phyloP scores from a whole-genome alignment of 1,140 invertebrate genomes.

The Drosophila nebulosa region DNA sequence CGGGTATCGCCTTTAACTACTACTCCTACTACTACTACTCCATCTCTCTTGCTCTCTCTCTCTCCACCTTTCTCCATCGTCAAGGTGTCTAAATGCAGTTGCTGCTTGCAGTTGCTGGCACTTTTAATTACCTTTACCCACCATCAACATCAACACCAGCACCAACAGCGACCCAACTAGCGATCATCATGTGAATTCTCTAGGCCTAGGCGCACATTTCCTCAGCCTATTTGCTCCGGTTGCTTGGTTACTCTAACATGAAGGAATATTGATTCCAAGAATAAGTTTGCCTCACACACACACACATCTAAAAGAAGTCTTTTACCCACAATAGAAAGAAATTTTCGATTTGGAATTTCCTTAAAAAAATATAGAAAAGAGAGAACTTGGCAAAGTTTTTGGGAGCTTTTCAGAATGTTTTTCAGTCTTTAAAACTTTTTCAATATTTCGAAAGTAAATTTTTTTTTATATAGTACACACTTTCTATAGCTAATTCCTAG shows the following conservation, averaged over 20 bases:
- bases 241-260: not conserved
- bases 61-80: not conserved
- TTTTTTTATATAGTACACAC: no score
- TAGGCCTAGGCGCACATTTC: conserved; percentile 36
- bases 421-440: no score
- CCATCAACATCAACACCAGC: conserved; percentile 11
- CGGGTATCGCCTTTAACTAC: not conserved
- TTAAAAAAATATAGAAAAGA: no score
- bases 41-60: no score
- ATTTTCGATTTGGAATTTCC: no score
- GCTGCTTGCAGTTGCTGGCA: conserved; percentile 28
- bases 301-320: no score
- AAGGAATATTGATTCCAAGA: not conserved
- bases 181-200: conserved; percentile 50
- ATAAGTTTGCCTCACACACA: not conserved
- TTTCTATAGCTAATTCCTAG: no score
- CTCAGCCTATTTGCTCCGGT: conserved; percentile 18
- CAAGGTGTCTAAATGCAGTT: not conserved
- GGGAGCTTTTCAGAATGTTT: no score
- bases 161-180: conserved; percentile 25
- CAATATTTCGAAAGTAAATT: no score
- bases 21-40: no score
- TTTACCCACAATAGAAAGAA: no score
- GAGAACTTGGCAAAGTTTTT: no score
- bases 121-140: conserved; percentile 49